Conservation (phyloP, 2,888 invertebrate genomes). For the Cheilosia impressa region DNA sequence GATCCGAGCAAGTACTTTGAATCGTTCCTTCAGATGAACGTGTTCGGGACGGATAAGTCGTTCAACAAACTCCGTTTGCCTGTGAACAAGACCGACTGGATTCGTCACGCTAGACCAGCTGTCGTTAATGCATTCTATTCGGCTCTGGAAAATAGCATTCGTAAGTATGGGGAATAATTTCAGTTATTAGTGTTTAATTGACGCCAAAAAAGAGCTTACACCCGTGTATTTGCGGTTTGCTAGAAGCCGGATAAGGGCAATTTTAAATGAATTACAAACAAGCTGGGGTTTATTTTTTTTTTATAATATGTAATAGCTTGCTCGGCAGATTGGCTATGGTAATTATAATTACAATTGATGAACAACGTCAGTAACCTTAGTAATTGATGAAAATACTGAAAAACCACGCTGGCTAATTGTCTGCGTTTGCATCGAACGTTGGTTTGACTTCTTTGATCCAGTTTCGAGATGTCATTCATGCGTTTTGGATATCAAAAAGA, state of each 20-base stretch:
- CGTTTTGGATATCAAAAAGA: too few relatives aligned
- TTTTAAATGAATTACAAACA: slow-evolving; percentile 27
- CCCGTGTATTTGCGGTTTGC: not conserved
- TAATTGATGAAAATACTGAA: not conserved
- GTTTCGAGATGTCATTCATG: too few relatives aligned
- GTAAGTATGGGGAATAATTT: slow-evolving; percentile 85
- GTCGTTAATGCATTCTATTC: slow-evolving; percentile 95
- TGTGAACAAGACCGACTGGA: slow-evolving; percentile 94
- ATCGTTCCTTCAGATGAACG: slow-evolving; percentile 90
- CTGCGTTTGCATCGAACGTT: too few relatives aligned
- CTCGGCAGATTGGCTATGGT: slow-evolving; percentile 19
- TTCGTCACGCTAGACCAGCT: slow-evolving; percentile 92
- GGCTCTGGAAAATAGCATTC: slow-evolving; percentile 93
- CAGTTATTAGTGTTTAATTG: slow-evolving; percentile 7
- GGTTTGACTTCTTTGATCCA: too few relatives aligned
- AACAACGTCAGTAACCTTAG: slow-evolving; percentile 29
- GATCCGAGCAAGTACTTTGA: slow-evolving; percentile 89
- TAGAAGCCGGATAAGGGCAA: slow-evolving; percentile 19
- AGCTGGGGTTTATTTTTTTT: not conserved
- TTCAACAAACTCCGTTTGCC: slow-evolving; percentile 91
- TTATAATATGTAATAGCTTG: not conserved
- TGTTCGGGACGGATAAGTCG: slow-evolving; percentile 91
- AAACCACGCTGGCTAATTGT: slow-evolving; percentile 9
- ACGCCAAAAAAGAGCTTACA: not conserved
- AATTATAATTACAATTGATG: slow-evolving; percentile 20